phyloP scores from a whole-genome alignment of 2,888 invertebrate species.

The Philaethria dido region DNA sequence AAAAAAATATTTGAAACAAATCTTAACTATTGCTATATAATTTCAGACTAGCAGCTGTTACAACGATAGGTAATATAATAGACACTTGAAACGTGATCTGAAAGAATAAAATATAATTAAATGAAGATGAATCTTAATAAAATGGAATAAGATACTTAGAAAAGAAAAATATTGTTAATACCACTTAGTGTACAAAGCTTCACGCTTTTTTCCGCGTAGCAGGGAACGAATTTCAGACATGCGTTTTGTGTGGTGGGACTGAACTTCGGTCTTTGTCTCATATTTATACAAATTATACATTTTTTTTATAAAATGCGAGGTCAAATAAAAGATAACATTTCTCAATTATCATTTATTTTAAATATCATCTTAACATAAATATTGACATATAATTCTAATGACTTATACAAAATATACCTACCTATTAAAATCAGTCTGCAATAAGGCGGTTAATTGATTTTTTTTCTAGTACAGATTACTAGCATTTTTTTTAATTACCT shows the following conservation, averaged over 20 bases:
- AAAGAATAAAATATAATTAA: too few species aligned
- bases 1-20: too few species aligned
- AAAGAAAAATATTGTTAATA: neutral
- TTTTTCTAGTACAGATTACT: neutral
- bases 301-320: neutral
- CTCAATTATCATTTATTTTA: neutral
- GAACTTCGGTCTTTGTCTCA: too few species aligned
- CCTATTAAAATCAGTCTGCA: constrained; percentile 12
- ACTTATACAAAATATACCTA: neutral
- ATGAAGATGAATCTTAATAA: too few species aligned
- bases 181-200: too few species aligned
- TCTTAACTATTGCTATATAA: too few species aligned
- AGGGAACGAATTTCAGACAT: too few species aligned
- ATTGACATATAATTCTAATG: neutral
- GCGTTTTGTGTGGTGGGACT: too few species aligned
- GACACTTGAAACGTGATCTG: too few species aligned
- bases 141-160: neutral
- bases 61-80: too few species aligned
- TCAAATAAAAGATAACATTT: neutral
- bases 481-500: neutral
- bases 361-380: neutral
- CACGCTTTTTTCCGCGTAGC: too few species aligned
- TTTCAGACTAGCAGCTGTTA: neutral
- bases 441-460: constrained; percentile 2
- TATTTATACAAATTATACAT: too few species aligned